Percentiles rank a stretch among this genome's conserved stretches.
These are phyloP conservation scores for Hyla sarda DNA, from an alignment of 2,113 vertebrate genomes.

Conservation along the genomic window DNA sequence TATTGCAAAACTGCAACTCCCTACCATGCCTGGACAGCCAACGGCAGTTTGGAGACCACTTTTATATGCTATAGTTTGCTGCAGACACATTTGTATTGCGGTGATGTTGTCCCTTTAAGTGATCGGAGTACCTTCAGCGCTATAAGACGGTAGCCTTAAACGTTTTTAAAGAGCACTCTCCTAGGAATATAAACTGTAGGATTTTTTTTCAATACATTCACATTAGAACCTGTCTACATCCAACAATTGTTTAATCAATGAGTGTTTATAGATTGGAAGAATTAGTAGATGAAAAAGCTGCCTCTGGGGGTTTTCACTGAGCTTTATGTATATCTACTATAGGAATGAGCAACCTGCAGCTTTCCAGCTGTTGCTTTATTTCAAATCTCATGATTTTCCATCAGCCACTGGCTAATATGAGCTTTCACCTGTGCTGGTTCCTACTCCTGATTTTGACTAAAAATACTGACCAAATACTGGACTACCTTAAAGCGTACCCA, in stretches of 20 bases:
- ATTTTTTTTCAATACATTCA: constrained; percentile 16
- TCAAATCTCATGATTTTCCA: not conserved
- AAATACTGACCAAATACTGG: too few species aligned
- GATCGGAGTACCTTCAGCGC: not conserved
- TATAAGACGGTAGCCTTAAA: not conserved
- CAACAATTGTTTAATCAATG: constrained; percentile 45
- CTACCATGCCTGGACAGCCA: too few species aligned
- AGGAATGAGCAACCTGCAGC: constrained; percentile 18
- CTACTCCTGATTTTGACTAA: too few species aligned
- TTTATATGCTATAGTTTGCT: too few species aligned
- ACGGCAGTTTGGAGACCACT: too few species aligned
- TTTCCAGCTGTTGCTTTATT: constrained; percentile 7
- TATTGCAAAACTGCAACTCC: too few species aligned
- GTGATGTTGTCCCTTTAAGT: not conserved
- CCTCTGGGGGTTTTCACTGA: not conserved
- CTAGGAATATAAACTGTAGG: not conserved
- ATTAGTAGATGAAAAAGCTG: constrained; percentile 30
- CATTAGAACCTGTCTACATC: constrained; percentile 5
- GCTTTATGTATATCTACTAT: constrained; percentile 19
- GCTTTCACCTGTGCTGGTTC: too few species aligned
- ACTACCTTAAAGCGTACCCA: too few species aligned
- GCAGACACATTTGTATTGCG: too few species aligned
- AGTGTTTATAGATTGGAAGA: constrained; percentile 38
- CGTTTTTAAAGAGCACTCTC: not conserved
- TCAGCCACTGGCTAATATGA: not conserved